Evolutionary conservation across 2,113 vertebrate species (phyloP).

Genomic region (Eublepharis macularius): DNA sequence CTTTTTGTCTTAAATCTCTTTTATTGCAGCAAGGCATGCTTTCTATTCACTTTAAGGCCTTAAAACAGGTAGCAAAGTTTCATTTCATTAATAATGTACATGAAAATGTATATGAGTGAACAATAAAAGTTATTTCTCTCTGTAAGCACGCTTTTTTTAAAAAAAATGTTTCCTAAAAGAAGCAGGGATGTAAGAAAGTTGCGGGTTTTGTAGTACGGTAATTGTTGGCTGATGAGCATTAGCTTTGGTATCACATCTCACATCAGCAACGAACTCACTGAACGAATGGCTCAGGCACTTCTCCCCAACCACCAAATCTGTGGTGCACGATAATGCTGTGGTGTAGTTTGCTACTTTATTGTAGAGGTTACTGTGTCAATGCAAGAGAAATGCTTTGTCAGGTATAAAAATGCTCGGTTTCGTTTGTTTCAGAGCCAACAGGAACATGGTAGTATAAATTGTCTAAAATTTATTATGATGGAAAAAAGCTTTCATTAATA

Average conservation of each 20-base stretch:
- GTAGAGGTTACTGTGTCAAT: neutral
- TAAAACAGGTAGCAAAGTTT: conserved; percentile 15
- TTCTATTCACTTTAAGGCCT: neutral
- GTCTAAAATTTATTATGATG: neutral
- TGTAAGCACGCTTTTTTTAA: conserved; percentile 11
- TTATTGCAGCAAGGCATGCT: conserved; percentile 14
- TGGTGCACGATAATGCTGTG: neutral
- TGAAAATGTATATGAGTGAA: neutral
- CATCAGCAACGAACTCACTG: neutral
- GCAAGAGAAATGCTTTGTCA: neutral
- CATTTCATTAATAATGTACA: neutral
- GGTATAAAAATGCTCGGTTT: neutral
- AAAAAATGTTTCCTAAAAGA: neutral
- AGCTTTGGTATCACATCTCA: neutral
- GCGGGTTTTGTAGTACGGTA: neutral
- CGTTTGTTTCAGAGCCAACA: neutral
- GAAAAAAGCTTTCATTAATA: neutral
- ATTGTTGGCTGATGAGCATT: no score
- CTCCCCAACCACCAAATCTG: neutral
- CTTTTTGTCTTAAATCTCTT: neutral
- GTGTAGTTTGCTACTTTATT: neutral
- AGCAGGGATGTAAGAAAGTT: neutral
- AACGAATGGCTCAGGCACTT: neutral
- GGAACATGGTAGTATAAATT: neutral
- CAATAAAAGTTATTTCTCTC: conserved; percentile 10